A percentile compares a stretch with the other conserved stretches of the same genome.
Conservation (phyloP, 2,113 vertebrate genomes). For the Montifringilla adamsi region DNA sequence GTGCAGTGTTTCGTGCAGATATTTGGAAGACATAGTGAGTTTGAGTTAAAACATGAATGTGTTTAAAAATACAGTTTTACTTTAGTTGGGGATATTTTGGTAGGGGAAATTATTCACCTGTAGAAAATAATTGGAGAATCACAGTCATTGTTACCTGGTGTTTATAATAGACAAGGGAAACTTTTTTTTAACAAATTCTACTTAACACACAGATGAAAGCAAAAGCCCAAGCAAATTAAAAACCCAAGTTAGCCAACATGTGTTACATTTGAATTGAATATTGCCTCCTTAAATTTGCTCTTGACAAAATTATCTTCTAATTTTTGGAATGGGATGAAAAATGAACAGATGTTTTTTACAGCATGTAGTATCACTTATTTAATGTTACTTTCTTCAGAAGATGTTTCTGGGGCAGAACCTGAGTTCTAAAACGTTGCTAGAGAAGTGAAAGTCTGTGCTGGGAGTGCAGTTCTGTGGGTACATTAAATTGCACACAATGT, state of each 20-base stretch:
- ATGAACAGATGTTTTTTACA: background rate
- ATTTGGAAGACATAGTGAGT: background rate
- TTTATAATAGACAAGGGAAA: background rate
- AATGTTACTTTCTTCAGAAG: background rate
- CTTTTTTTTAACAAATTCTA: background rate
- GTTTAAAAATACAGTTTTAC: background rate
- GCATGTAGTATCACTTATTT: background rate
- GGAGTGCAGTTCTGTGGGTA: background rate
- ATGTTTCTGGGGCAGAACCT: background rate
- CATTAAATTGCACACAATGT: background rate
- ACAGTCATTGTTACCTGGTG: background rate
- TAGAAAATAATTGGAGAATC: background rate
- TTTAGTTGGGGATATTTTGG: background rate
- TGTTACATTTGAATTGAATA: background rate
- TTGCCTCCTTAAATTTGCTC: background rate
- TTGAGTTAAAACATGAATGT: background rate
- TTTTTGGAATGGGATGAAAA: background rate
- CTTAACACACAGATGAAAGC: background rate
- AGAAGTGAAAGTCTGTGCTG: background rate
- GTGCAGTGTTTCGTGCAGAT: background rate
- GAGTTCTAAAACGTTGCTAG: background rate
- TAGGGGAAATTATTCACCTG: background rate
- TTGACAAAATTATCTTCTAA: background rate
- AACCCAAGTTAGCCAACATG: background rate
- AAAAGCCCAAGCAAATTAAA: background rate